A percentile compares a stretch with the other conserved stretches of the same genome.
These are phyloP conservation scores for Bos indicus DNA, from an alignment of 2,113 vertebrate genomes.

Conservation along the genomic window DNA sequence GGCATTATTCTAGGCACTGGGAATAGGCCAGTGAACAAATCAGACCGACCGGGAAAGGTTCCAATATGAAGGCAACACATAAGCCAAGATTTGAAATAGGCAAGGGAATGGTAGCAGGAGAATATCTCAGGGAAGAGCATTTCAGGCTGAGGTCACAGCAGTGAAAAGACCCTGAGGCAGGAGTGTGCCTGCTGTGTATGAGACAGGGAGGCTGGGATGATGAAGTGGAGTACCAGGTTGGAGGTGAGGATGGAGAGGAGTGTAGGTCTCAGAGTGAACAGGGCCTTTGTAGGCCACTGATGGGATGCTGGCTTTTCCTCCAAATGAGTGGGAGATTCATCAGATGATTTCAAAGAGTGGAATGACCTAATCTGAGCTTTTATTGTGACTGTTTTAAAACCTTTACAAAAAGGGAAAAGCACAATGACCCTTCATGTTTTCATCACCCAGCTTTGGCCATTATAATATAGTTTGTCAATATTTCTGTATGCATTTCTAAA, in stretches of 20 bases:
- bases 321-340: background rate
- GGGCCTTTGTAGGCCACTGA: background rate
- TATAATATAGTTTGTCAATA: background rate
- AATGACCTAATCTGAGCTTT: background rate
- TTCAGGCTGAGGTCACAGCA: background rate
- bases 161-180: background rate
- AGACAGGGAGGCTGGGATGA: background rate
- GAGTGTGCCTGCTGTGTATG: background rate
- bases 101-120: background rate
- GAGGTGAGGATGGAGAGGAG: background rate
- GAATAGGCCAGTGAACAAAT: background rate
- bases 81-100: background rate
- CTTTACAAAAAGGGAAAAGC: background rate
- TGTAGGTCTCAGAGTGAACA: background rate
- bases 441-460: background rate
- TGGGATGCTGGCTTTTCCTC: background rate
- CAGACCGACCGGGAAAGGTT: background rate
- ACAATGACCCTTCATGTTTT: background rate
- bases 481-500: background rate
- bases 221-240: background rate
- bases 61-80: background rate
- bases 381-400: background rate
- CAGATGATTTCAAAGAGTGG: background rate
- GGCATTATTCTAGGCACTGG: background rate
- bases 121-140: background rate